A percentile compares a stretch with the other conserved stretches of the same genome.
Evolutionary conservation across 2,797 vertebrate species (phyloP).

Genomic region (Gymnocypris eckloni): DNA sequence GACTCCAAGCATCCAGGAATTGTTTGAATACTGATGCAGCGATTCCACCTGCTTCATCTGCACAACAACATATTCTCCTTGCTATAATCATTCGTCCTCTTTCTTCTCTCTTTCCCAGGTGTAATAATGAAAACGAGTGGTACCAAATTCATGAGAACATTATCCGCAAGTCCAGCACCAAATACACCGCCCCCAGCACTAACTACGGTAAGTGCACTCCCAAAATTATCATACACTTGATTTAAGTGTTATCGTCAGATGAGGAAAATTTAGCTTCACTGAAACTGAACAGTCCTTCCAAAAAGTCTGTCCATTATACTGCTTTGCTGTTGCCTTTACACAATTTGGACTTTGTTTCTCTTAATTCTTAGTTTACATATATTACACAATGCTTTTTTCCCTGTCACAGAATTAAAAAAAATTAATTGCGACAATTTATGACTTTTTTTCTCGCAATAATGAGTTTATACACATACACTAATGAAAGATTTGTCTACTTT

Average conservation of each 20-base stretch:
- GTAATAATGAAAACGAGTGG: conserved; percentile 99
- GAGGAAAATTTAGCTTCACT: neutral
- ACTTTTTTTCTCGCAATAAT: neutral
- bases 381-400: no score
- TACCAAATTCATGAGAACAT: conserved; percentile 98
- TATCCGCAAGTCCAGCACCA: conserved; percentile 98
- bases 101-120: conserved; percentile 75
- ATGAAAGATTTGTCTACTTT: no score
- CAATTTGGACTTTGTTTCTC: neutral
- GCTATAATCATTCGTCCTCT: neutral
- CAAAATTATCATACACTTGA: neutral
- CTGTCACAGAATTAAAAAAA: no score
- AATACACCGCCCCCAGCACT: conserved; percentile 97
- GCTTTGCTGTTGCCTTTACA: neutral
- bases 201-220: conserved; percentile 90
- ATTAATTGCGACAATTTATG: no score
- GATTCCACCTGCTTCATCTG: conserved; percentile 8
- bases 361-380: neutral
- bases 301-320: neutral
- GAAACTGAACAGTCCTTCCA: conserved; percentile 2
- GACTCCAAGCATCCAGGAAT: conserved; percentile 18
- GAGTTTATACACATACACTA: no score
- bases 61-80: neutral
- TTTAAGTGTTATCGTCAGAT: neutral
- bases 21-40: neutral